phyloP scores from a whole-genome alignment of 2,797 vertebrate genomes.

The Syngnathus rostellatus region DNA sequence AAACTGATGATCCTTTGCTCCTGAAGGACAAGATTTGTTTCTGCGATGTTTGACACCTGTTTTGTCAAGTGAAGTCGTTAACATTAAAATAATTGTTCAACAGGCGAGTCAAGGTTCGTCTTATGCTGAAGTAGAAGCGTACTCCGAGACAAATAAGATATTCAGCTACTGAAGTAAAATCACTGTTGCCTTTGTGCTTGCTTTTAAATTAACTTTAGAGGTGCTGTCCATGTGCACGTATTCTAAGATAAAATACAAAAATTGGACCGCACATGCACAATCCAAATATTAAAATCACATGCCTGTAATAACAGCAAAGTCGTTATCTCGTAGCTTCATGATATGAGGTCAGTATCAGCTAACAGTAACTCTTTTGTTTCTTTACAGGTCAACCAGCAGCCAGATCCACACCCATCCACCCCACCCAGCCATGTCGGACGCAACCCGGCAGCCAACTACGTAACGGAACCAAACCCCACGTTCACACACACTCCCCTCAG shows the following conservation, averaged over 20 bases:
- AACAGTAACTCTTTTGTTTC: constrained; percentile 10
- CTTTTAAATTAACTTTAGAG: constrained; percentile 35
- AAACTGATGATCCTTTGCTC: neutral
- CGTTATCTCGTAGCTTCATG: neutral
- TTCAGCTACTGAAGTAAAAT: neutral
- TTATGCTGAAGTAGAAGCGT: constrained; percentile 41
- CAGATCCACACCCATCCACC: constrained; percentile 51
- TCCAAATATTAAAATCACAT: neutral
- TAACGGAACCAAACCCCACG: constrained; percentile 64
- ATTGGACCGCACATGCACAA: neutral
- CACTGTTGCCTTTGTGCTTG: constrained; percentile 16
- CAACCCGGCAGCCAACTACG: constrained; percentile 67
- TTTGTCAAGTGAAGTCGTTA: neutral
- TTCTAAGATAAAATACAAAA: neutral
- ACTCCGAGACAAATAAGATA: constrained; percentile 30
- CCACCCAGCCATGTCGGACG: constrained; percentile 55
- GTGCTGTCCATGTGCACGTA: constrained; percentile 8
- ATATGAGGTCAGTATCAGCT: neutral
- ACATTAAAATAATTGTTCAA: neutral
- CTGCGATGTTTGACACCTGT: neutral
- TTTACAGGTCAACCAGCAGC: constrained; percentile 81
- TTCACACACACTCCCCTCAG: constrained; percentile 45
- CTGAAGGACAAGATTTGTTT: neutral
- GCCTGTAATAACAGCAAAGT: neutral
- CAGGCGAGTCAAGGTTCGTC: neutral